Conservation (phyloP, 2,113 vertebrate species). For the Misgurnus anguillicaudatus region DNA sequence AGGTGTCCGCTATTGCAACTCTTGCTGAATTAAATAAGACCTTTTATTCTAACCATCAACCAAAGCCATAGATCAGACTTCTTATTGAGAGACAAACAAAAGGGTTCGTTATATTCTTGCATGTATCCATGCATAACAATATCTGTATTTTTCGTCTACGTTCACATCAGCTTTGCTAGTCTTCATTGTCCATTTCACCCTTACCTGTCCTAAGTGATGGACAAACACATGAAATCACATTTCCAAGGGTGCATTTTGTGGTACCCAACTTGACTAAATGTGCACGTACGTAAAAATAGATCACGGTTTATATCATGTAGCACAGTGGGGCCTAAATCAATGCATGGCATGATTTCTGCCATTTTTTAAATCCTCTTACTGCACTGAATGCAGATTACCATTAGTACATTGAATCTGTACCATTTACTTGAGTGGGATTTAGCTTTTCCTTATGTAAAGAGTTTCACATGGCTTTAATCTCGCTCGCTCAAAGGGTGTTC, state of each 20-base stretch:
- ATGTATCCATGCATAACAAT: no score
- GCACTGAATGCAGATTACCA: conserved; percentile 9
- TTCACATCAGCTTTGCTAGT: no score
- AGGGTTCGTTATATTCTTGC: no score
- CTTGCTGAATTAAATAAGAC: neutral
- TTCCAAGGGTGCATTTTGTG: neutral
- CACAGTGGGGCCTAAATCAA: conserved; percentile 3
- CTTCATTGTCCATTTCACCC: neutral
- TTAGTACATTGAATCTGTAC: conserved; percentile 5
- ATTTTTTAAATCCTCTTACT: conserved; percentile 46
- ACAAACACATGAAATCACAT: no score
- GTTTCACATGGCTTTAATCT: neutral
- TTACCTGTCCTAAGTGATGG: neutral
- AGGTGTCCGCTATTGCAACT: conserved; percentile 2
- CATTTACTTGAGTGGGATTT: conserved; percentile 4
- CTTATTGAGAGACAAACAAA: no score
- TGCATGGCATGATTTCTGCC: neutral
- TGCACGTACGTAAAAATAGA: neutral
- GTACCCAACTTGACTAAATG: neutral
- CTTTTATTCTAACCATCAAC: conserved; percentile 9
- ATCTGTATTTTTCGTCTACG: no score
- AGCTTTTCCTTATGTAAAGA: neutral
- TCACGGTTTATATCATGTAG: conserved; percentile 19
- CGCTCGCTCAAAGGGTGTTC: no score
- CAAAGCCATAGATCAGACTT: neutral